Base-by-base conservation (phyloP, 2,113 vertebrate species). In the Xiphophorus maculatus region DNA sequence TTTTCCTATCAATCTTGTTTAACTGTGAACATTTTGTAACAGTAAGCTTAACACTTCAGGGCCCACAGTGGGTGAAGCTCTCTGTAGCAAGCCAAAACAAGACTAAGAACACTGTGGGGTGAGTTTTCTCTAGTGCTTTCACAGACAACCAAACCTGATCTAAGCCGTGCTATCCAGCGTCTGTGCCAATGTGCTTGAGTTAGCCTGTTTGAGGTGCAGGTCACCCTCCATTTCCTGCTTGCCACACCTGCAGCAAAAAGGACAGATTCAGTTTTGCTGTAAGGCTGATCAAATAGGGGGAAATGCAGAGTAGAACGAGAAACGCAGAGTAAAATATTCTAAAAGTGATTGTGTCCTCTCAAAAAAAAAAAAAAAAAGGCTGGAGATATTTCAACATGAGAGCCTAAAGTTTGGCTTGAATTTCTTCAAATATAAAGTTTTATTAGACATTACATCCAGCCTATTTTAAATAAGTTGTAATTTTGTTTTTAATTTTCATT, bases 41-140 rank as follows among this genome's bases (percentile, higher is more conserved):
- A 83, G 76, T 85, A 82, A 80, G 70, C 91, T 94, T 94, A 93
- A 93, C 76, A 86, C 84, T 90, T 96, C 87, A 88, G 94, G 94
- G 81, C 79, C 93, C 93, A 90, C 88, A 91, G 88, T 85, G 86
- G 74, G 86, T 17, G 74, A 74, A 75, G 89, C 77, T 86, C 88
- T 90, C 92, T 94, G 82, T 80, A 92, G 94, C 83, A 84, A 78
- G 86, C 94, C 91, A 88, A 87, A 91, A 93, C 90, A 58, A 84
- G 91, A 94, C 92, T 87, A 90, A 91, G 92, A 91, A 96, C 95
- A 95, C 96, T 96, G 95, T 95, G 93, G 94, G 82, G 51, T 89
- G 96, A 96, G 93, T 94, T 97, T 96, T 95, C 96, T 96, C 94
- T 95, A 96, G 96, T 96, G 96, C 96, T 96, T 95, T 94, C 77